Conservation (phyloP, 1,140 invertebrate species). For the Cecropterus lyciades region DNA sequence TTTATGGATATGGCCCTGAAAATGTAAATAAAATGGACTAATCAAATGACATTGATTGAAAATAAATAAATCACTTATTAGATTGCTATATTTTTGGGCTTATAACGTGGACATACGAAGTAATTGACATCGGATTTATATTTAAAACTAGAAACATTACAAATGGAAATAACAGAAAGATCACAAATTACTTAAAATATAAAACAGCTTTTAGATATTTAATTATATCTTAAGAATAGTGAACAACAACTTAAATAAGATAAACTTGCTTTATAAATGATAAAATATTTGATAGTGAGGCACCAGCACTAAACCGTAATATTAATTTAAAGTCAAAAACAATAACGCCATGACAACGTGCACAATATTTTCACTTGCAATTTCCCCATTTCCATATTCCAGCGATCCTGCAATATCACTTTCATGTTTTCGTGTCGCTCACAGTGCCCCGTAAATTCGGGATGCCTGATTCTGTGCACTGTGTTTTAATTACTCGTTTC, state of each 20-base stretch:
- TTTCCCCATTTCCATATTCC: constrained; percentile 56
- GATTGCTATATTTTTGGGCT: no score
- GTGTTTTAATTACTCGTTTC: constrained; percentile 84
- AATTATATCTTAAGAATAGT: no score
- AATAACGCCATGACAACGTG: constrained; percentile 30
- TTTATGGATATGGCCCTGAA: neutral
- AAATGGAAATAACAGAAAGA: no score
- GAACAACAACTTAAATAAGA: neutral
- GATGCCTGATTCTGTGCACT: constrained; percentile 79
- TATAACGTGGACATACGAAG: neutral
- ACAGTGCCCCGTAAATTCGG: constrained; percentile 70
- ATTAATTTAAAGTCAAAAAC: constrained; percentile 34
- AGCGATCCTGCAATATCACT: constrained; percentile 57
- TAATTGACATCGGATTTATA: no score
- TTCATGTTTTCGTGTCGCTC: constrained; percentile 63
- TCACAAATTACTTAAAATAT: no score
- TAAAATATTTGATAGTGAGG: neutral
- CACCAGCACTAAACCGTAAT: constrained; percentile 9
- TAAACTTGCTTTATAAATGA: neutral
- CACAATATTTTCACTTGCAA: constrained; percentile 41
- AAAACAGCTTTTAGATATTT: no score
- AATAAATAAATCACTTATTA: no score
- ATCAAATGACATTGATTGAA: no score
- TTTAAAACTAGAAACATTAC: no score
- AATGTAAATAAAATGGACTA: no score